Percentiles rank a stretch among this genome's conserved stretches.
phyloP scores from a whole-genome alignment of 2,888 invertebrate genomes.

The Ornithoptera alexandrae region DNA sequence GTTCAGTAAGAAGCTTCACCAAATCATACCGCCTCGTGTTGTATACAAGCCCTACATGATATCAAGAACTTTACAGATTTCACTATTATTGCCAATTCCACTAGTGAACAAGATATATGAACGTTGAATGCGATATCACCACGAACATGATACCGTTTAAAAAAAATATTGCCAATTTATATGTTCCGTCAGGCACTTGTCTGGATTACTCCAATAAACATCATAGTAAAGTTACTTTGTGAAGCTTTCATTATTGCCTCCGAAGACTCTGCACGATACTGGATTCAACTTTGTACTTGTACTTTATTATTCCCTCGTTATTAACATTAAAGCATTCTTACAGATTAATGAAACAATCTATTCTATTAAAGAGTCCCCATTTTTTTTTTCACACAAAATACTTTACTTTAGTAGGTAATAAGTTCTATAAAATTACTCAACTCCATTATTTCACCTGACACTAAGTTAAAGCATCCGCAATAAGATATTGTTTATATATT shows the following conservation, averaged over 20 bases:
- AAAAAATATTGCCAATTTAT: constrained; percentile 78
- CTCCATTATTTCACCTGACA: constrained; percentile 69
- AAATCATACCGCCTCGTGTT: constrained; percentile 53
- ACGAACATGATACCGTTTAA: constrained; percentile 65
- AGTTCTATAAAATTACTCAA: constrained; percentile 69
- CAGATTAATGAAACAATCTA: constrained; percentile 55
- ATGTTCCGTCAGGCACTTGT: constrained; percentile 79
- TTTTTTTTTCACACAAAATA: constrained; percentile 62
- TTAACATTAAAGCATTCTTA: constrained; percentile 56
- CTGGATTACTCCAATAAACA: constrained; percentile 79
- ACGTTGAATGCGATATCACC: constrained; percentile 66
- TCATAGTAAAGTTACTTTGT: constrained; percentile 75
- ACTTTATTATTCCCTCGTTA: constrained; percentile 59
- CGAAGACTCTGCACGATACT: constrained; percentile 54
- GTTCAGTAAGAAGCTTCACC: constrained; percentile 78
- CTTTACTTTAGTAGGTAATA: constrained; percentile 61
- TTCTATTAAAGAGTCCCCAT: constrained; percentile 54
- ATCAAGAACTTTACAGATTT: constrained; percentile 32
- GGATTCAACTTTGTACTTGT: constrained; percentile 67
- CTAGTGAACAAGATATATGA: constrained; percentile 45
- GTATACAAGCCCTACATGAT: constrained; percentile 37
- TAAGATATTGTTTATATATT: constrained; percentile 74
- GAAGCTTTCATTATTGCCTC: constrained; percentile 72
- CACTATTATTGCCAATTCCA: constrained; percentile 37
- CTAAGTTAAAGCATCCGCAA: constrained; percentile 79